Evolutionary conservation across 92 coral and sea anemone species (phyloP), one percentile per base, ranked within the genome.

Genomic region (Diadumene lineata): DNA sequence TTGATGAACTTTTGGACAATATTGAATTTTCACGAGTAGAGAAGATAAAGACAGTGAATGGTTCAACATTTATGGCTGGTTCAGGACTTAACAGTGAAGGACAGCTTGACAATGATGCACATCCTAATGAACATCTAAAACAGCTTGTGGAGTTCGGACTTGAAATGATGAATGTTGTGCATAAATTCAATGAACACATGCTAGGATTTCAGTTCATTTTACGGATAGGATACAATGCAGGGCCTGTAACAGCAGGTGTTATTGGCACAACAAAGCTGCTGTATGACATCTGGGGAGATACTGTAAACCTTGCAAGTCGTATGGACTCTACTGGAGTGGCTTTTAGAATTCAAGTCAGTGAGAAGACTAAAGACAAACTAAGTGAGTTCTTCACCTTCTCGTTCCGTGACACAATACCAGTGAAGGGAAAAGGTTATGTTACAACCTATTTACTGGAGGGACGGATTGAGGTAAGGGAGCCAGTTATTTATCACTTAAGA

Each of bases 241-340:
- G 99, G 56, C 97, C 99, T 7, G 92, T 96, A 19, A 96, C 99
- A 9, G 97, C 99, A 51, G 99, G 99, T 16, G 99, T 96, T 34
- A 90, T 96, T 80, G 99, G 99, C 24, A 86, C 97, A 34, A 96
- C 97, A 22, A 96, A 96, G 64, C 88, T 96, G 61, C 85, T 96
- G 21, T 96, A 96, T 64, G 99, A 96, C 76, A 96, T 96, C 44
- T 96, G 99, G 99, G 99, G 99, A 7, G 97, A 96, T 84, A 96
- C 99, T 11, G 99, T 96, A 50, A 96, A 96, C 73, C 91, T 96
- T 75, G 99, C 99, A 16, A 96, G 99, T 56, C 82, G 99, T 56
- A 96, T 96, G 99, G 99, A 96, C 76, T 89, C 99, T 0, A 88
- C 97, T 11, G 99, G 99, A 11, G 91, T 92, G 25, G 85, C 82